These are phyloP conservation scores for Poeciliopsis infans DNA, from an alignment of 2,797 vertebrate genomes.

Conservation along the genomic window DNA sequence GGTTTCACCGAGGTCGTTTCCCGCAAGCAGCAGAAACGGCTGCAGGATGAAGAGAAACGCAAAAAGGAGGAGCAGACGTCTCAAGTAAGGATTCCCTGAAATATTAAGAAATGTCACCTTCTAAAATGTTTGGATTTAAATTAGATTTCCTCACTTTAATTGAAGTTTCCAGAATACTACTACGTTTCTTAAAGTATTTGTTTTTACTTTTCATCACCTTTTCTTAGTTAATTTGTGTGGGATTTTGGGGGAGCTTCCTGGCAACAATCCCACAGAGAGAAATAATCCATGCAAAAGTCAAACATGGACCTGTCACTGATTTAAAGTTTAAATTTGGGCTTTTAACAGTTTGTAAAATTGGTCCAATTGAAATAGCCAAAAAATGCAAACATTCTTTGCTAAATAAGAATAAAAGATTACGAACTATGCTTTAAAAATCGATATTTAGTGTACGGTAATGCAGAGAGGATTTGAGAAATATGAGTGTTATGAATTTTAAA, in stretches of 20 bases:
- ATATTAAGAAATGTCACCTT: neutral
- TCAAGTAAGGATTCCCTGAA: conserved; percentile 79
- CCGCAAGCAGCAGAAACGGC: conserved; percentile 96
- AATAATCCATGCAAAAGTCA: neutral
- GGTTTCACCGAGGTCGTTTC: conserved; percentile 99
- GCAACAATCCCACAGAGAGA: neutral
- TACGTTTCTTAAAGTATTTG: neutral
- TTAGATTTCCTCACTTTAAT: neutral
- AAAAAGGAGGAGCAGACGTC: conserved; percentile 98
- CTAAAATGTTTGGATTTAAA: neutral
- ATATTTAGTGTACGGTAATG: neutral
- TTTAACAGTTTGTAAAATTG: neutral
- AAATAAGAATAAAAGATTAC: neutral
- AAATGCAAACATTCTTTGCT: neutral
- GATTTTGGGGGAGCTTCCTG: neutral
- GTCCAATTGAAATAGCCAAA: neutral
- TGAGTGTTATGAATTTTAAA: neutral
- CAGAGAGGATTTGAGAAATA: neutral
- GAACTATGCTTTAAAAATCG: neutral
- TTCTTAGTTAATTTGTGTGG: neutral
- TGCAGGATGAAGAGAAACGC: conserved; percentile 96
- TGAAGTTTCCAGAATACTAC: neutral
- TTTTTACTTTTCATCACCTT: neutral
- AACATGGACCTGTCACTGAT: neutral
- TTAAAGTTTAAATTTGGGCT: neutral